phyloP scores from a whole-genome alignment of 2,797 vertebrate species.

The Atherinosoma microstoma region DNA sequence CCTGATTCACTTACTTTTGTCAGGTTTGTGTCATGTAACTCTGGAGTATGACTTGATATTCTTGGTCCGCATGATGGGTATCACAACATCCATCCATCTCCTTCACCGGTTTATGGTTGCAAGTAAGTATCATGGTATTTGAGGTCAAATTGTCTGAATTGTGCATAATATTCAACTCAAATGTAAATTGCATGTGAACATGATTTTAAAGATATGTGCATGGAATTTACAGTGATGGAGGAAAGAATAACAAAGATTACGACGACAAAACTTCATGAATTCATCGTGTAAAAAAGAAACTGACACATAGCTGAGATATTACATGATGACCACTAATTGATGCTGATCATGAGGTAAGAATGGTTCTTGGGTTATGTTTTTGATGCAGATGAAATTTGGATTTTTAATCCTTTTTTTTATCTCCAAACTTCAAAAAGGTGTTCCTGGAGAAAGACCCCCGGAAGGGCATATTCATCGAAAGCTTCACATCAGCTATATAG shows the following conservation, averaged over 20 bases:
- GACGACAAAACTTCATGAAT: too few relatives aligned
- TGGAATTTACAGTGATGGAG: too few relatives aligned
- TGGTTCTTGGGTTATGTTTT: background rate
- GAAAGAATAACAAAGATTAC: too few relatives aligned
- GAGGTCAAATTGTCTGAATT: background rate
- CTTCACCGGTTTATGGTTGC: background rate
- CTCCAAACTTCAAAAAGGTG: too few relatives aligned
- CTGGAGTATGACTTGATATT: background rate
- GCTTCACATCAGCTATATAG: background rate
- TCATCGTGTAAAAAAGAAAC: background rate
- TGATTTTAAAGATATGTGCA: background rate
- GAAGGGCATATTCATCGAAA: background rate
- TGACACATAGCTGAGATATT: background rate
- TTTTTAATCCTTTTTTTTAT: too few relatives aligned
- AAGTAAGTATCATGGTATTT: too few relatives aligned
- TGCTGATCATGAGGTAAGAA: too few relatives aligned
- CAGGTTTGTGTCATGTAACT: background rate
- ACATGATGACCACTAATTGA: background rate
- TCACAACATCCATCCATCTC: background rate
- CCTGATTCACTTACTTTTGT: conserved; percentile 11
- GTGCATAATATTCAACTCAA: background rate
- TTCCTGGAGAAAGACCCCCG: background rate
- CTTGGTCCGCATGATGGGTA: too few relatives aligned
- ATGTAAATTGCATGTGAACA: background rate
- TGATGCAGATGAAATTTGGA: background rate